Percentiles rank a stretch among this genome's conserved stretches.
Evolutionary conservation across 2,113 vertebrate species (phyloP).

Genomic region (Apteryx mantelli): DNA sequence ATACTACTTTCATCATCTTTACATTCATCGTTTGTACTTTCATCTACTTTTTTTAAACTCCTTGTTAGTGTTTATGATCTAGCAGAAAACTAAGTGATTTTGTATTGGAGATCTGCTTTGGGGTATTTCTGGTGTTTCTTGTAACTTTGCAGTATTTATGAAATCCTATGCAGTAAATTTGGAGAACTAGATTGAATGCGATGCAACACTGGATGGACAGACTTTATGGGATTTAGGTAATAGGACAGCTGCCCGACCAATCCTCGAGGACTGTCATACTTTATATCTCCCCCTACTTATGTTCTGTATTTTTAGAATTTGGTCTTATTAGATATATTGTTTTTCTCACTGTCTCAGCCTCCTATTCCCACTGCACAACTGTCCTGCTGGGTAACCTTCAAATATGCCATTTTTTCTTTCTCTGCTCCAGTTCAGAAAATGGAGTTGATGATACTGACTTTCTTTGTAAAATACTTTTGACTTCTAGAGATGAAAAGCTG

Average conservation of each 20-base stretch:
- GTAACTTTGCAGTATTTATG: accelerated
- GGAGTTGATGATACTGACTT: background rate
- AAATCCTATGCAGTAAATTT: background rate
- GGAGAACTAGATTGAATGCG: background rate
- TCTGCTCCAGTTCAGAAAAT: background rate
- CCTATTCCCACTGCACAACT: background rate
- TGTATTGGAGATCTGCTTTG: background rate
- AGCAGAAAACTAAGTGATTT: background rate
- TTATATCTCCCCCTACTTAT: background rate
- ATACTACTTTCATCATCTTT: background rate
- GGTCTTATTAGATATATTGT: background rate
- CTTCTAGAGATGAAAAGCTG: background rate
- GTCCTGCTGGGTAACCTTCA: background rate
- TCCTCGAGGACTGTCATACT: background rate
- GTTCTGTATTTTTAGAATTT: background rate
- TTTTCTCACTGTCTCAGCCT: background rate
- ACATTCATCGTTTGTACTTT: background rate
- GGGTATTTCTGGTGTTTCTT: background rate
- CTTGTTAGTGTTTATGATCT: background rate
- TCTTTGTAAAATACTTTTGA: background rate
- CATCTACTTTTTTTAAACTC: background rate
- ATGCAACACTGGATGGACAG: background rate
- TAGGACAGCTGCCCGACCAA: background rate
- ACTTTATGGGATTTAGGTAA: background rate
- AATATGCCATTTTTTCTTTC: accelerated